These are phyloP conservation scores for Criorhina ranunculi DNA, from an alignment of 2,888 invertebrate species.

Conservation along the genomic window DNA sequence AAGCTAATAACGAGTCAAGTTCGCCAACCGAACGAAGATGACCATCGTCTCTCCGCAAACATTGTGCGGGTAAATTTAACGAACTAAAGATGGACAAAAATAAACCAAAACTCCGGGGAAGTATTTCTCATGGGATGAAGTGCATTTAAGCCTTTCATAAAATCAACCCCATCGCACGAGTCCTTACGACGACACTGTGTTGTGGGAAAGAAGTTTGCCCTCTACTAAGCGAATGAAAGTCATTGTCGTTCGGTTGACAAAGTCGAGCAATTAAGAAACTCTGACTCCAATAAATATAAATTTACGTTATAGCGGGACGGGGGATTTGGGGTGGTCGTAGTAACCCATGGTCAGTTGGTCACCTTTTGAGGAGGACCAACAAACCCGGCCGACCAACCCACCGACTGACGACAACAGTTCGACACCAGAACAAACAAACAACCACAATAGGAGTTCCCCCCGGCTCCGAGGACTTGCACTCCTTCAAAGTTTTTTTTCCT, in stretches of 20 bases:
- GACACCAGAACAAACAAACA: slow-evolving; percentile 59
- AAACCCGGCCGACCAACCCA: too few relatives aligned
- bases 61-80: slow-evolving; percentile 56
- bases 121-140: slow-evolving; percentile 22
- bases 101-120: slow-evolving; percentile 36
- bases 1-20: slow-evolving; percentile 68
- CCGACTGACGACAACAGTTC: slow-evolving; percentile 17
- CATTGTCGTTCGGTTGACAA: slow-evolving; percentile 67
- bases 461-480: not conserved
- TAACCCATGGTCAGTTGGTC: slow-evolving; percentile 48
- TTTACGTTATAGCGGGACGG: slow-evolving; percentile 38
- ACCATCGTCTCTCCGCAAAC: slow-evolving; percentile 52
- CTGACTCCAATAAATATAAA: slow-evolving; percentile 73
- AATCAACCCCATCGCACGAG: not conserved
- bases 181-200: not conserved
- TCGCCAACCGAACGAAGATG: slow-evolving; percentile 55
- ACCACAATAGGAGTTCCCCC: slow-evolving; percentile 37
- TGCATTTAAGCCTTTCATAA: slow-evolving; percentile 60
- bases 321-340: not conserved
- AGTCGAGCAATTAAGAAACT: slow-evolving; percentile 73
- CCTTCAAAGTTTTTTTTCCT: slow-evolving; percentile 49
- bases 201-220: slow-evolving; percentile 19
- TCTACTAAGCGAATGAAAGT: slow-evolving; percentile 58
- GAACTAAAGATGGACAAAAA: slow-evolving; percentile 55
- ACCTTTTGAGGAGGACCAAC: slow-evolving; percentile 12